phyloP scores from a whole-genome alignment of 1,140 invertebrate genomes.

The Coptotermes formosanus region DNA sequence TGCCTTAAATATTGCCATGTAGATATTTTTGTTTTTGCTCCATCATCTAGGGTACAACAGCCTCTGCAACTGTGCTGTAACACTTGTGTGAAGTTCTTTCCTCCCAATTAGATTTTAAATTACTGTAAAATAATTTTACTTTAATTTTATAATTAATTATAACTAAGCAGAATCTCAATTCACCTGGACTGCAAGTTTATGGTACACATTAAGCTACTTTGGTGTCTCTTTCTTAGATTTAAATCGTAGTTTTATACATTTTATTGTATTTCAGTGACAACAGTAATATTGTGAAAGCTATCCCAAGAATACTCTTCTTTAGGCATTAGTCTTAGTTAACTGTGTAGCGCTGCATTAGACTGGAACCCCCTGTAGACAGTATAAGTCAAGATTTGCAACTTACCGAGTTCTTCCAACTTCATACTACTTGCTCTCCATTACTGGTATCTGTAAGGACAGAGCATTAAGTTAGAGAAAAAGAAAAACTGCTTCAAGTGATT shows the following conservation, averaged over 20 bases:
- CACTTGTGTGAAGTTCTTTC: background rate
- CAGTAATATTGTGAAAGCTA: background rate
- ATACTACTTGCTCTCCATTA: background rate
- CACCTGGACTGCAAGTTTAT: background rate
- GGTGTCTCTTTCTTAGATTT: background rate
- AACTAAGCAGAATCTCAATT: background rate
- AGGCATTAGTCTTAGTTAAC: background rate
- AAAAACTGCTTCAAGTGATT: background rate
- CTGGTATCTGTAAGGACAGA: background rate
- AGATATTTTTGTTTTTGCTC: background rate
- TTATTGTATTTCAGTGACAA: background rate
- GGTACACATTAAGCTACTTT: background rate
- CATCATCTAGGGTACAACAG: background rate
- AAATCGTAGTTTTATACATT: background rate
- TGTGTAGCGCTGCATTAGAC: background rate
- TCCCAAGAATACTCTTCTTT: background rate
- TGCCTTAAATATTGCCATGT: background rate
- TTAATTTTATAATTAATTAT: slow-evolving; percentile 1
- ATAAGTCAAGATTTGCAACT: background rate
- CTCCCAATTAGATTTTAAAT: background rate
- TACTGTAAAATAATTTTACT: background rate
- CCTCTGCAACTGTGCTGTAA: background rate
- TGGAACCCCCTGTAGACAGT: background rate
- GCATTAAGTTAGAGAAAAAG: background rate
- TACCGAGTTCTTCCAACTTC: background rate